Evolutionary conservation across 2,888 invertebrate species (phyloP), one percentile per base, ranked within the genome.

Genomic region (Calephelis perditalis): DNA sequence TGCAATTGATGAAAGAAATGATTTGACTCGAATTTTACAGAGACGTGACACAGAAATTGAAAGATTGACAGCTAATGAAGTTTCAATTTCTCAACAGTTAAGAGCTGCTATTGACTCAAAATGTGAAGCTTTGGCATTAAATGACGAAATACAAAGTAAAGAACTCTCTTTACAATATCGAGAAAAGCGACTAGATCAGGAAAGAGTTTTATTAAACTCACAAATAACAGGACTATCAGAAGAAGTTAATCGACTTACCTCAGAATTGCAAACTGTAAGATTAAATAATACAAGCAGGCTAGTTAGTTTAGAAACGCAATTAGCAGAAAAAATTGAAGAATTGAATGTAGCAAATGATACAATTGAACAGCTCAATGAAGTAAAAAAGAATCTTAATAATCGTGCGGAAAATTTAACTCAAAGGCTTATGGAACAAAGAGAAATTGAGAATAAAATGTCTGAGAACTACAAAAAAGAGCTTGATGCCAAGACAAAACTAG

Each of bases 171-270:
- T 97, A 35, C 95, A 95, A 73, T 95, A 94, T 79, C 95, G 95
- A 71, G 97, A 97, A 81, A 95, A 95, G 73, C 93, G 96, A 26
- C 91, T 97, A 72, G 96, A 96, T 72, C 95, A 96, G 77, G 98
- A 98, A 81, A 93, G 94, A 71, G 88, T 91, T 7, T 92, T 97
- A 70, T 81, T 97, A 40, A 93, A 93, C 67, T 94, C 95, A 67
- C 96, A 97, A 89, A 94, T 97, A 68, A 93, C 94, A 70, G 92
- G 94, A 62, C 84, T 98, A 40, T 94, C 94, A 63, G 93, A 94
- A 73, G 97, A 98, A 82, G 87, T 98, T 12, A 93, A 94, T 67
- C 93, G 95, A 63, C 93, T 95, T 69, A 95, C 95, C 59, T 93
- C 94, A 10, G 96, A 98, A 82, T 82, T 97, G 55, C 93, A 96